These are phyloP conservation scores for Sinonovacula constricta DNA, from an alignment of 1,140 invertebrate species.

Conservation along the genomic window DNA sequence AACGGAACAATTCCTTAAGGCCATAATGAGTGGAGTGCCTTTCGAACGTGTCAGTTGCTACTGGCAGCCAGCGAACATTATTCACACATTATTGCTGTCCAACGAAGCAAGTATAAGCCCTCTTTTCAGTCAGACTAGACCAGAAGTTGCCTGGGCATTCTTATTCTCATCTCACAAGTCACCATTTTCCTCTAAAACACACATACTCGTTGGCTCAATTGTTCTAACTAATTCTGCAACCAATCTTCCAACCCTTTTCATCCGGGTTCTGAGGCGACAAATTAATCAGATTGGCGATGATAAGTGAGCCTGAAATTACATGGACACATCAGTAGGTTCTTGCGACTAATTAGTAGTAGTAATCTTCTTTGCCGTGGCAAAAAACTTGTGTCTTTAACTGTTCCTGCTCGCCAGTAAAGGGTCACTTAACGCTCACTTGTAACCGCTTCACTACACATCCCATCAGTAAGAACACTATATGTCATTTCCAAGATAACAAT, in stretches of 20 bases:
- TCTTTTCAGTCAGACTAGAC: too few relatives aligned
- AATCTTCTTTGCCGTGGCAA: conserved; percentile 41
- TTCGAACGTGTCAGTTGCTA: too few relatives aligned
- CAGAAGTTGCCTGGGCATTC: too few relatives aligned
- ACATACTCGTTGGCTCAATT: conserved; percentile 24
- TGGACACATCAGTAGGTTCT: conserved; percentile 35
- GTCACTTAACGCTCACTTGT: conserved; percentile 32
- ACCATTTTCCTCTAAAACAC: not conserved
- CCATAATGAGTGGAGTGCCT: too few relatives aligned
- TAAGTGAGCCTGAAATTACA: conserved; percentile 42
- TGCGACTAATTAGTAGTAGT: conserved; percentile 47
- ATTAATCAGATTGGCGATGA: conserved; percentile 51
- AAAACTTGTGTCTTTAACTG: conserved; percentile 19
- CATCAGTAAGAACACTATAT: not conserved
- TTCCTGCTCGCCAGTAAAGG: conserved; percentile 7
- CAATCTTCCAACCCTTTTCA: conserved; percentile 51
- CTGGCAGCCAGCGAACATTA: too few relatives aligned
- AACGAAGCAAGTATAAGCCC: too few relatives aligned
- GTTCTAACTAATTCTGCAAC: conserved; percentile 52
- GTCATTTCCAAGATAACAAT: not conserved
- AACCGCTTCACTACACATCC: not conserved
- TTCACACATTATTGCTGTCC: too few relatives aligned
- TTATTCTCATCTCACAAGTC: too few relatives aligned
- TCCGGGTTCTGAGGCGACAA: conserved; percentile 49
- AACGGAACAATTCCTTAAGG: too few relatives aligned